A percentile compares a stretch with the other conserved stretches of the same genome.
phyloP scores from a whole-genome alignment of 2,797 vertebrate species.

The Heteromormyrus szaboi region DNA sequence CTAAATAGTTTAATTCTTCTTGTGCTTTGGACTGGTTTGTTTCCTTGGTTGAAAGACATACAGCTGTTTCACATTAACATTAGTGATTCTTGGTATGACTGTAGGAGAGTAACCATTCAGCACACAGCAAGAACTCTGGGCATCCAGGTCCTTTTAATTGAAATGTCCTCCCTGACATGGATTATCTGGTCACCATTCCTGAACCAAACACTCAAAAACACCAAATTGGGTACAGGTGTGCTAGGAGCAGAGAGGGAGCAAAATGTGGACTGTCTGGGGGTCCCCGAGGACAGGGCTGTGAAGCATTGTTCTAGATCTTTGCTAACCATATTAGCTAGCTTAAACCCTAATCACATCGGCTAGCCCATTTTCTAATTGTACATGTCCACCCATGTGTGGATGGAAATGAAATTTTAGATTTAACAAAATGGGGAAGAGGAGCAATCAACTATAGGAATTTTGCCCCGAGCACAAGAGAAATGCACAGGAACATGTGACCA shows the following conservation, averaged over 20 bases:
- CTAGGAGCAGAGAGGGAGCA: background rate
- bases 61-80: background rate
- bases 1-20: background rate
- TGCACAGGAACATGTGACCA: background rate
- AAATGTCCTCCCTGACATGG: background rate
- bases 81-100: background rate
- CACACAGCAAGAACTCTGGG: background rate
- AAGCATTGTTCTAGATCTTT: background rate
- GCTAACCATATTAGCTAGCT: background rate
- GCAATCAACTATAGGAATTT: background rate
- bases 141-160: background rate
- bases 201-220: background rate
- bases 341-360: background rate
- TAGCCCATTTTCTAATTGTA: background rate
- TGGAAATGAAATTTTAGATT: background rate
- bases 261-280: background rate
- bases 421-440: background rate
- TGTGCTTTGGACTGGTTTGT: background rate
- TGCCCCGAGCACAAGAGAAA: background rate
- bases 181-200: background rate
- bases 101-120: background rate
- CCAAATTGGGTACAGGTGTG: background rate
- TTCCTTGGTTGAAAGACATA: background rate
- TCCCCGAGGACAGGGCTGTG: background rate
- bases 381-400: background rate